These are phyloP conservation scores for Coregonus sp. DNA, from an alignment of 2,797 vertebrate species.

Conservation along the genomic window DNA sequence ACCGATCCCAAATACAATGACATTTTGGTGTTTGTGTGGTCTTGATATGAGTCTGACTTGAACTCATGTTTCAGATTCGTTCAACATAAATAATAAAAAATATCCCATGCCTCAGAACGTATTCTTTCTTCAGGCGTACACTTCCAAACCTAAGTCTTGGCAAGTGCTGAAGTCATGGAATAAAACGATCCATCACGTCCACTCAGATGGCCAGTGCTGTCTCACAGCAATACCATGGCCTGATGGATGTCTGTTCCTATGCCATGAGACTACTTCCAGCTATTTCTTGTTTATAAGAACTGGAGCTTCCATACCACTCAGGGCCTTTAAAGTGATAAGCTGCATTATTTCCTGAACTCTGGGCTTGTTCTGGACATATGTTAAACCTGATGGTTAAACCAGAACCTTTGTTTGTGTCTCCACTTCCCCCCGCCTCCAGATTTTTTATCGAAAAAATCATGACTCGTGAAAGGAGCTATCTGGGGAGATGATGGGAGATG, in stretches of 20 bases:
- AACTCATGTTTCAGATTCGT: not conserved
- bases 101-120: too few species aligned
- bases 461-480: slow-evolving; percentile 44
- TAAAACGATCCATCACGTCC: slow-evolving; percentile 23
- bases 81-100: not conserved
- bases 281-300: slow-evolving; percentile 46
- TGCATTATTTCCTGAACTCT: slow-evolving; percentile 57
- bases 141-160: not conserved
- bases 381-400: slow-evolving; percentile 58
- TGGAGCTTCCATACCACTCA: slow-evolving; percentile 45
- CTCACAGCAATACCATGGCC: slow-evolving; percentile 31
- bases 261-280: slow-evolving; percentile 40
- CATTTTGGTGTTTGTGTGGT: not conserved
- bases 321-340: slow-evolving; percentile 64
- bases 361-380: slow-evolving; percentile 55
- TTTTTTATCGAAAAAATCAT: slow-evolving; percentile 52
- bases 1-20: not conserved
- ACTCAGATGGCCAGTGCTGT: slow-evolving; percentile 8
- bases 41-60: slow-evolving; percentile 6
- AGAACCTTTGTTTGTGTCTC: slow-evolving; percentile 43
- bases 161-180: slow-evolving; percentile 24
- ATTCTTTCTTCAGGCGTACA: not conserved
- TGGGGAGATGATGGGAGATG: slow-evolving; percentile 3
- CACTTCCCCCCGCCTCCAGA: slow-evolving; percentile 52
- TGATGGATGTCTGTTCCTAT: slow-evolving; percentile 41